These are phyloP conservation scores for Apogon hyalosoma DNA, from an alignment of 2,797 vertebrate species.

Conservation along the genomic window DNA sequence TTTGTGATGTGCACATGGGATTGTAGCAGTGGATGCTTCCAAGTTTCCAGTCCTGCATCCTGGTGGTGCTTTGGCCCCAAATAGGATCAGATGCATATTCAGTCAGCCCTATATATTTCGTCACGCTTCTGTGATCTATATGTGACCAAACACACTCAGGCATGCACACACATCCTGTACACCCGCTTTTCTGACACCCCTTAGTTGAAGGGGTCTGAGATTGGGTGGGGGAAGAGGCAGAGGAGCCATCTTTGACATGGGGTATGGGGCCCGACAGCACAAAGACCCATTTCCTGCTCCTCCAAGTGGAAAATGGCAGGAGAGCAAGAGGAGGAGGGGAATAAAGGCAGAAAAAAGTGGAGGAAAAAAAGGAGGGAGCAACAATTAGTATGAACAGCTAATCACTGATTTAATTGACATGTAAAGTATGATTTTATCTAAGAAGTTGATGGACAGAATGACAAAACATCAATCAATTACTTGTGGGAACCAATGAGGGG, in stretches of 20 bases:
- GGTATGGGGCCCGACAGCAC: slow-evolving; percentile 77
- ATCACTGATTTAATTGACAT: slow-evolving; percentile 88
- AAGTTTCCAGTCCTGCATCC: slow-evolving; percentile 17
- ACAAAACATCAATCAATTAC: slow-evolving; percentile 72
- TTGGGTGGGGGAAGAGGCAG: slow-evolving; percentile 63
- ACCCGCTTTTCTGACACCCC: slow-evolving; percentile 28
- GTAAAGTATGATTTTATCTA: slow-evolving; percentile 86
- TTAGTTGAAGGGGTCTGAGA: slow-evolving; percentile 55
- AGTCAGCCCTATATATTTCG: slow-evolving; percentile 28
- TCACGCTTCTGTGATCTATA: slow-evolving; percentile 29
- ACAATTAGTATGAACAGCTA: slow-evolving; percentile 87
- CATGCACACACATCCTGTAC: not conserved
- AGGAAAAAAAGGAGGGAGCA: slow-evolving; percentile 68
- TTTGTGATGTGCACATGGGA: slow-evolving; percentile 42
- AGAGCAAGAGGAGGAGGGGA: slow-evolving; percentile 72
- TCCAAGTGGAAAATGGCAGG: slow-evolving; percentile 88
- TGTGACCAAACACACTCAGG: slow-evolving; percentile 1
- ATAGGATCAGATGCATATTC: slow-evolving; percentile 49
- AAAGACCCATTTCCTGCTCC: slow-evolving; percentile 85
- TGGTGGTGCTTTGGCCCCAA: slow-evolving; percentile 15
- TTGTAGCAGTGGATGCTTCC: slow-evolving; percentile 14
- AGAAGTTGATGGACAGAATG: slow-evolving; percentile 78
- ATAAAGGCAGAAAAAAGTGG: slow-evolving; percentile 45
- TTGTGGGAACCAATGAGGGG: slow-evolving; percentile 64
- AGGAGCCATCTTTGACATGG: slow-evolving; percentile 81